Conservation (phyloP, 2,113 vertebrate species). For the Phyllostomus discolor region DNA sequence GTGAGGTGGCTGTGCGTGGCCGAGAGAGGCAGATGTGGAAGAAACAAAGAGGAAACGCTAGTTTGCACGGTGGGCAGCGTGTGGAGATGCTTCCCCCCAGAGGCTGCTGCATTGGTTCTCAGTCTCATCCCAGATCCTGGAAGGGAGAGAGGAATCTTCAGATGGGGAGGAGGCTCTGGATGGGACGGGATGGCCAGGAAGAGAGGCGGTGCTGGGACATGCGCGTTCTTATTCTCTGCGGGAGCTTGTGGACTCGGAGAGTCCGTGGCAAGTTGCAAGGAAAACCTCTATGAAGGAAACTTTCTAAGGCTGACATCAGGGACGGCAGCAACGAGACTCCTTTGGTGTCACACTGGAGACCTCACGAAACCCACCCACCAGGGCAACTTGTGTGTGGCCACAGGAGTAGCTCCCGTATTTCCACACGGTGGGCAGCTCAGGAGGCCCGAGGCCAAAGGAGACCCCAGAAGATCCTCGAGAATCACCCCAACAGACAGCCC, state of each 20-base stretch:
- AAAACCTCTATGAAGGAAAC: not conserved
- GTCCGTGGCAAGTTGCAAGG: not conserved
- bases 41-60: not conserved
- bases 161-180: not conserved
- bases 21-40: not conserved
- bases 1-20: too few relatives aligned
- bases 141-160: not conserved
- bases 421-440: not conserved
- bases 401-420: not conserved
- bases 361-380: not conserved
- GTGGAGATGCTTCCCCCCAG: not conserved
- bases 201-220: not conserved
- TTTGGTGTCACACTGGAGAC: not conserved
- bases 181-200: not conserved
- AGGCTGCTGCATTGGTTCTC: not conserved
- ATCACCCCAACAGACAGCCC: not conserved
- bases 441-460: not conserved
- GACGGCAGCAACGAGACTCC: not conserved
- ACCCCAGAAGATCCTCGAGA: not conserved
- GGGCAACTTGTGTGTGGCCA: not conserved
- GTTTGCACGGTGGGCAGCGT: not conserved
- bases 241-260: not conserved
- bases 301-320: not conserved
- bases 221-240: not conserved
- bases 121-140: not conserved